A percentile compares a stretch with the other conserved stretches of the same genome.
These are phyloP conservation scores for Tapera naevia DNA, from an alignment of 2,797 vertebrate genomes.

Conservation along the genomic window DNA sequence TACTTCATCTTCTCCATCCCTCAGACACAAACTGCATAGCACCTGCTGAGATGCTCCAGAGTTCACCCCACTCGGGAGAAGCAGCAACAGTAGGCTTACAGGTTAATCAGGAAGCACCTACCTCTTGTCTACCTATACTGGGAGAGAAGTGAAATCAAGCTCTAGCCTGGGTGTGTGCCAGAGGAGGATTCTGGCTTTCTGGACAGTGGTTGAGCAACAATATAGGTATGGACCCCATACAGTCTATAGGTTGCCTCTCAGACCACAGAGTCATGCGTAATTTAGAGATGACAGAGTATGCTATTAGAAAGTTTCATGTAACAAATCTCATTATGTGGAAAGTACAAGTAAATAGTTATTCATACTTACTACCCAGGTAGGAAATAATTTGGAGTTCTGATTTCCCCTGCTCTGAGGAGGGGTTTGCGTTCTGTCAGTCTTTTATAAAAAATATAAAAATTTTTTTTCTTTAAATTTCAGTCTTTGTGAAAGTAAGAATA, in stretches of 20 bases:
- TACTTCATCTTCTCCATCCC: background rate
- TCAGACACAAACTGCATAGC: background rate
- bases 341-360: background rate
- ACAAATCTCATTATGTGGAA: background rate
- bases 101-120: background rate
- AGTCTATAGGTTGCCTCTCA: background rate
- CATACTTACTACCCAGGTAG: background rate
- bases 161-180: background rate
- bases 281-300: background rate
- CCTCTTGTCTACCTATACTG: background rate
- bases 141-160: background rate
- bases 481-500: background rate
- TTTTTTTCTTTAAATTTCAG: background rate
- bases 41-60: background rate
- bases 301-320: background rate
- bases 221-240: background rate
- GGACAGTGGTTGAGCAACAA: background rate
- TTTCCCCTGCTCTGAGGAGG: background rate
- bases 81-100: background rate
- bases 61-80: background rate
- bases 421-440: background rate
- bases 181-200: background rate
- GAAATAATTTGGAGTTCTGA: background rate
- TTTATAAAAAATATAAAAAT: background rate
- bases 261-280: background rate